phyloP scores from a whole-genome alignment of 37 sponge, comb jelly and placozoan genomes.

The Mnemiopsis leidyi region DNA sequence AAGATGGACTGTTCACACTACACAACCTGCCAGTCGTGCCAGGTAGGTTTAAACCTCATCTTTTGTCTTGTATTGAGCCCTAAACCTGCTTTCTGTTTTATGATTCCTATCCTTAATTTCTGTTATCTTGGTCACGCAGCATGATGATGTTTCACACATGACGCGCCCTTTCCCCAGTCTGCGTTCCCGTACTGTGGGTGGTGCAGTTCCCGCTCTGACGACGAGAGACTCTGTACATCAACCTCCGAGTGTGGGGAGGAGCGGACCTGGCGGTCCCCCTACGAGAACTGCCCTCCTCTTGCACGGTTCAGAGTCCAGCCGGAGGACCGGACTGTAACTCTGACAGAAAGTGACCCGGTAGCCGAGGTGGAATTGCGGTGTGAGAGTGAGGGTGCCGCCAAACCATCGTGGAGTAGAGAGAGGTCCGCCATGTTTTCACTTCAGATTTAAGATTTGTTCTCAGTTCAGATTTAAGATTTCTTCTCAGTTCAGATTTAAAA shows the following conservation, averaged over 20 bases:
- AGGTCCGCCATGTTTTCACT: too few species aligned
- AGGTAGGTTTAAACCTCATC: constrained; percentile 13
- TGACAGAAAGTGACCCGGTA: constrained; percentile 34
- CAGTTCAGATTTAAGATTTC: too few species aligned
- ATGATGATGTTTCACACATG: not conserved
- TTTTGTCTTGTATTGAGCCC: too few species aligned
- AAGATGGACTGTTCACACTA: not conserved
- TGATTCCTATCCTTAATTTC: too few species aligned
- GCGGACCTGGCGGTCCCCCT: constrained; percentile 48
- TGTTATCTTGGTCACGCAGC: too few species aligned
- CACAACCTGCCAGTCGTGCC: constrained; percentile 51
- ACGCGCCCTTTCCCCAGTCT: not conserved
- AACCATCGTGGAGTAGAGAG: constrained; percentile 10
- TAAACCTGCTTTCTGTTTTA: too few species aligned
- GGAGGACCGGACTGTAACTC: not conserved
- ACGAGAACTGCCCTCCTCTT: constrained; percentile 41
- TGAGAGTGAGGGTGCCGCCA: not conserved
- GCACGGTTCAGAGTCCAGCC: constrained; percentile 31
- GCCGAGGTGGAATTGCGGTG: not conserved
- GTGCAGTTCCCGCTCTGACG: not conserved
- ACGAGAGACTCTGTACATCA: not conserved
- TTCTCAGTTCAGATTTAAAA: too few species aligned
- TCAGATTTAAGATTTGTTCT: not conserved
- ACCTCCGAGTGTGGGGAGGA: not conserved
- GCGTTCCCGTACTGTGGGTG: constrained; percentile 62